Base-by-base conservation (phyloP, 2,113 vertebrate genomes). In the Jaculus jaculus region DNA sequence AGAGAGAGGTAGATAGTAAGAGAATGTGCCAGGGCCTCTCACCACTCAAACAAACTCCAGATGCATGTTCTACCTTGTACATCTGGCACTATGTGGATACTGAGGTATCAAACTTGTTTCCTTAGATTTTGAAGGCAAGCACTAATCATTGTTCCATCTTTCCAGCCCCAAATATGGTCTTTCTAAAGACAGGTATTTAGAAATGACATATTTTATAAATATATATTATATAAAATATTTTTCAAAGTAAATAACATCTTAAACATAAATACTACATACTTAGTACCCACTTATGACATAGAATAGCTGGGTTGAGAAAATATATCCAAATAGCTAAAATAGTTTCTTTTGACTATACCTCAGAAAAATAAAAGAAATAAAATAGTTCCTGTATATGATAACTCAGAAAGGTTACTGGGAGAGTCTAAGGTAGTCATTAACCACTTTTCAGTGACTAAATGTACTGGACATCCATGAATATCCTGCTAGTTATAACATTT, bases 161-260 rank as follows among this genome's bases (percentile, higher is more conserved):
- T 54, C 54, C 54, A 54, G 54, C 6, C 11, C 11, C 42, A 47
- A 47, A 47, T 47, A 8, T 47, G 42, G 5, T 2, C 37, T 87
- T 93, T 91, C 69, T 16, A 47, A 63, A 9, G 21, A 72, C 8
- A 6, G 1, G 37, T 66, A 0, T 71, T 89, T 90, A 66, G 2
- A 90, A 75, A 78, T 5, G 24, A 77, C 32, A 17, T 91, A 51
- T 60, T 89, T 91, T 95, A 68, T 85, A n/a, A 82, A 42, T 42
- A 92, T 12, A 11, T 85, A 3, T 28, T 89, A 82, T 26, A 54
- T 81, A 93, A n/a, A 80, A 47, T 4, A 81, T 42, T 88, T 92
- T 90, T 2, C 47, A 71, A 16, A 88, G 11, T 1, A 34, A 82
- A 61, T 83, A 74, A 28, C 15, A 84, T 85, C 42, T 89, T 92